Percentiles rank a stretch among this genome's conserved stretches.
These are phyloP conservation scores for Carpatolechia fugitivella DNA, from an alignment of 2,888 invertebrate species.

Conservation along the genomic window DNA sequence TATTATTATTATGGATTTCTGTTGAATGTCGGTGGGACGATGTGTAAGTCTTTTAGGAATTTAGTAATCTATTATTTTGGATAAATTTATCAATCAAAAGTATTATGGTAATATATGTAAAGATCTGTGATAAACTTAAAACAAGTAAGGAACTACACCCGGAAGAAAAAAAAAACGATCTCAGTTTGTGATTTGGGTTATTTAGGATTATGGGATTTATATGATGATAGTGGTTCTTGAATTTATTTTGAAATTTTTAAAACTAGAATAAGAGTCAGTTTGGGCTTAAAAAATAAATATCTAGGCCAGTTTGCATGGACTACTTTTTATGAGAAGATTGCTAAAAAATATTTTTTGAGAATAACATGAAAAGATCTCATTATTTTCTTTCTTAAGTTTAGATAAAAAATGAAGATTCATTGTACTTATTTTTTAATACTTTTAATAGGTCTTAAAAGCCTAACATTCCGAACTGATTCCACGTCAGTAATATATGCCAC, in stretches of 20 bases:
- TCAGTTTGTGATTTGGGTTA: slow-evolving; percentile 60
- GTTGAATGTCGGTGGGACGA: slow-evolving; percentile 56
- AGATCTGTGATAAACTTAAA: slow-evolving; percentile 72
- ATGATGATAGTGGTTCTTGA: not conserved
- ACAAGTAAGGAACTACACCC: slow-evolving; percentile 65
- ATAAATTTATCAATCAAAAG: slow-evolving; percentile 50
- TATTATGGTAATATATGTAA: slow-evolving; percentile 71
- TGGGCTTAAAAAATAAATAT: not conserved
- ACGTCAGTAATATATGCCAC: slow-evolving; percentile 45
- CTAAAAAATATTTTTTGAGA: not conserved
- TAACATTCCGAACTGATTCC: slow-evolving; percentile 56
- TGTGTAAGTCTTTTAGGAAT: slow-evolving; percentile 34
- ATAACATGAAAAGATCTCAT: slow-evolving; percentile 2
- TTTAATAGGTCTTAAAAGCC: slow-evolving; percentile 33
- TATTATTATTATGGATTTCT: slow-evolving; percentile 29
- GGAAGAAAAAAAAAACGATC: slow-evolving; percentile 63
- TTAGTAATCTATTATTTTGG: slow-evolving; percentile 24
- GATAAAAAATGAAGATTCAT: not conserved
- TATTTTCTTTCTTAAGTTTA: not conserved
- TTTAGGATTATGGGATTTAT: slow-evolving; percentile 15
- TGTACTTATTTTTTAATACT: not conserved
- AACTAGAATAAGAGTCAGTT: not conserved
- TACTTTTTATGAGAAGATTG: not conserved
- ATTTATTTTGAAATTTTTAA: not conserved
- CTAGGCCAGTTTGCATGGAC: not conserved